Conservation (phyloP, 2,888 invertebrate species). For the Andrena fulva region DNA sequence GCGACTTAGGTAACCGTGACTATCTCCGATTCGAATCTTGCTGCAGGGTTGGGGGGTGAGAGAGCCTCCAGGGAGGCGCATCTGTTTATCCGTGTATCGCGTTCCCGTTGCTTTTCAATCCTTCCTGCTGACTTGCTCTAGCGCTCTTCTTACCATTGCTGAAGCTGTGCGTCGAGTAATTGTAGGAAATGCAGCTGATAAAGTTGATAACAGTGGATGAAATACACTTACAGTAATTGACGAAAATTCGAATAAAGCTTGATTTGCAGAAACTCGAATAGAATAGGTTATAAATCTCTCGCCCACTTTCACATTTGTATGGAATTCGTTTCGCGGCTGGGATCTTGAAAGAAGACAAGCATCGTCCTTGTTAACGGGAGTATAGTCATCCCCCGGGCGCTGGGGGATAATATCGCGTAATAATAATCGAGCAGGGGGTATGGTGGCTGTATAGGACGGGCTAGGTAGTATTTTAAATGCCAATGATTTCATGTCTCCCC, state of each 20-base stretch:
- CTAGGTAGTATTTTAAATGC: conserved; percentile 82
- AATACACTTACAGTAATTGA: not conserved
- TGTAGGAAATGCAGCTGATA: too few relatives aligned
- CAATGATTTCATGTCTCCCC: conserved; percentile 83
- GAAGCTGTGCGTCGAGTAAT: not conserved
- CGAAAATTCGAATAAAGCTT: not conserved
- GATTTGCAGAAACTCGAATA: not conserved
- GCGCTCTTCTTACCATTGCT: too few relatives aligned
- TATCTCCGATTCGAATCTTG: conserved; percentile 65
- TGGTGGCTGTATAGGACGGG: conserved; percentile 56
- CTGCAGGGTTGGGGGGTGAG: conserved; percentile 12
- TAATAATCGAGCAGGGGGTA: conserved; percentile 62
- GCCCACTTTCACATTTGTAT: not conserved
- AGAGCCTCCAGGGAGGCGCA: conserved; percentile 7
- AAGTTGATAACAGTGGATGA: not conserved
- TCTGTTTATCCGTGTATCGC: conserved; percentile 50
- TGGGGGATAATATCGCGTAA: conserved; percentile 67
- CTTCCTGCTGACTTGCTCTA: not conserved
- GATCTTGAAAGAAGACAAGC: conserved; percentile 2
- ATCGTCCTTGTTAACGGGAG: conserved; percentile 28
- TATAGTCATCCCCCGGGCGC: conserved; percentile 53
- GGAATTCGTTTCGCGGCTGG: not conserved
- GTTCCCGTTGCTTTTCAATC: conserved; percentile 21
- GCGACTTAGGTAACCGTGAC: conserved; percentile 61
- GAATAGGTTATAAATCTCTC: not conserved